Conservation (phyloP, 1,140 invertebrate genomes). For the Copidosoma floridanum region DNA sequence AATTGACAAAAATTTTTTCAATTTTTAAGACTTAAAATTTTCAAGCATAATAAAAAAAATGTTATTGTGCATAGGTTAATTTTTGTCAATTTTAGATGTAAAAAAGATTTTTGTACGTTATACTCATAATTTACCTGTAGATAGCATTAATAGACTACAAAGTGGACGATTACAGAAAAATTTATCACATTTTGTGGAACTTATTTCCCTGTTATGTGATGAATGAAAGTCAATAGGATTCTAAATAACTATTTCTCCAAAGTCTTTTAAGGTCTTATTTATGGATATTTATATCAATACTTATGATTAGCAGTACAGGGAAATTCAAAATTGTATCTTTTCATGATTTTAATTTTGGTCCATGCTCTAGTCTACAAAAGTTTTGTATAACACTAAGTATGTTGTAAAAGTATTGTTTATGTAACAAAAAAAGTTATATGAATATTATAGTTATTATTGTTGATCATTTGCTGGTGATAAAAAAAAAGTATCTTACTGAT, state of each 20-base stretch:
- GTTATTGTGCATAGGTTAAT: background rate
- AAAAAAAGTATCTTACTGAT: constrained; percentile 20
- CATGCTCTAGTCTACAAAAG: constrained; percentile 25
- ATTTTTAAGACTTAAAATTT: constrained; percentile 13
- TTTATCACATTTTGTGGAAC: too few relatives aligned
- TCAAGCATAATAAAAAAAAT: constrained; percentile 1
- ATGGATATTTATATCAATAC: constrained; percentile 1
- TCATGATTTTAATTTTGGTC: constrained; percentile 7
- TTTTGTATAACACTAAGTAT: constrained; percentile 21
- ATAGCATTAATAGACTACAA: background rate
- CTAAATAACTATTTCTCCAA: constrained; percentile 3
- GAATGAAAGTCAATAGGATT: background rate
- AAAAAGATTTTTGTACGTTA: constrained; percentile 10
- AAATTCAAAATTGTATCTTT: constrained; percentile 11
- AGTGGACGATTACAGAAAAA: background rate
- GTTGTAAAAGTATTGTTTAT: constrained; percentile 24
- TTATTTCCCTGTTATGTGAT: background rate
- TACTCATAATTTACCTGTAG: constrained; percentile 20
- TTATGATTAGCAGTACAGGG: constrained; percentile 14
- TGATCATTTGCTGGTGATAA: constrained; percentile 23
- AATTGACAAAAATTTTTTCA: constrained; percentile 16
- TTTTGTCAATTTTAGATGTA: constrained; percentile 1
- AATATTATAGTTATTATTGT: constrained; percentile 26
- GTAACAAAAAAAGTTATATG: constrained; percentile 16
- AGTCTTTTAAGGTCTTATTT: background rate